Evolutionary conservation across 2,888 invertebrate genomes (phyloP), one percentile per base, ranked within the genome.

Genomic region (Epinotia brunnichana): DNA sequence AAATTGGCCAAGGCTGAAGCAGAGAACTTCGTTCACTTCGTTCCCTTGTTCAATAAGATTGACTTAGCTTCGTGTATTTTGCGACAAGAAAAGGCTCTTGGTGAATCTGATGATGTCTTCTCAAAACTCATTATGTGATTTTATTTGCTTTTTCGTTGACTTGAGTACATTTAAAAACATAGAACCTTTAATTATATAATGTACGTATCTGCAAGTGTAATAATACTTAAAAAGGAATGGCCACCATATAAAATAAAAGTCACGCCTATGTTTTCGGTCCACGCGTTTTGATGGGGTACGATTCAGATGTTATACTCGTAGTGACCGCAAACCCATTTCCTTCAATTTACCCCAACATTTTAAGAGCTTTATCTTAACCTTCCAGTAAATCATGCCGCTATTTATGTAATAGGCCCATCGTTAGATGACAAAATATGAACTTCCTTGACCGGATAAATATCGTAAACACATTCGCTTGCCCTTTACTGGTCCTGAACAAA

Each of bases 401-500:
- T 62, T 62, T 53, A 51, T 59, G 11, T 39, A 59, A 19, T 13
- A 24, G 48, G 9, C 29, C 21, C 60, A 51, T 29, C 57, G 41
- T 57, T 60, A 66, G 67, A 72, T 9, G 3, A 48, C n/a, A 56
- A 61, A 56, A 61, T 53, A 72, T 78, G 77, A 83, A 80, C 79
- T 78, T 80, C 76, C 80, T 80, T 79, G 80, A 80, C 77, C 77
- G 73, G 73, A 74, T 77, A 80, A 83, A 83, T 77, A 74, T 72
- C 76, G 74, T 75, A 41, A 41, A 17, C 69, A 78, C 78, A 77
- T 77, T 77, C 70, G 13, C 19, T 21, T 77, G 79, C 77, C 82
- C 82, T 78, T 81, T 82, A 81, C 77, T 77, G 76, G 75, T 78
- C 83, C 88, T 90, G 89, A 81, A 77, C 83, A 88, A 86, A 90